phyloP scores from a whole-genome alignment of 2,797 vertebrate genomes.

The Neosilurus mollespiculum region DNA sequence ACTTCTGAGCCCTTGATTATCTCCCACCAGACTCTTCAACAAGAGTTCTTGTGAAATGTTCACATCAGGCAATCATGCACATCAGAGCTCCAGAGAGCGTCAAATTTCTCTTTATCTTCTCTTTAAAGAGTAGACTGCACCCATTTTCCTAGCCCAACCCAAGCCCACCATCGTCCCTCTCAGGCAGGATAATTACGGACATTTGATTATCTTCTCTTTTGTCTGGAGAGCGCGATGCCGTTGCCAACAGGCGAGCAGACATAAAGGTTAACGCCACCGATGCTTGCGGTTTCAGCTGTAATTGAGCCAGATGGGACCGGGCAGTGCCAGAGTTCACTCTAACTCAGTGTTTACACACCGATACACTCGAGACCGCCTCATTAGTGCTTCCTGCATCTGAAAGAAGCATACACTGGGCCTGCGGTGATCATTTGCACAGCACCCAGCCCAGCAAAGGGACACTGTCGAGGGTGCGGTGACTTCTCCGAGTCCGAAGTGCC shows the following conservation, averaged over 20 bases:
- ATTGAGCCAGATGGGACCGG: slow-evolving; percentile 84
- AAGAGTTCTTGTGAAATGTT: slow-evolving; percentile 9
- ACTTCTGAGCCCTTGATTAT: not conserved
- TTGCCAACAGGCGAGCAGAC: slow-evolving; percentile 67
- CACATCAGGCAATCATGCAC: slow-evolving; percentile 22
- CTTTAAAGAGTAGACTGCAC: slow-evolving; percentile 38
- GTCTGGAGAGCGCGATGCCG: slow-evolving; percentile 64
- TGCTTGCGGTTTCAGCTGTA: slow-evolving; percentile 76
- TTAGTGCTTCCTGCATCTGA: slow-evolving; percentile 64
- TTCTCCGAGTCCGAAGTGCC: slow-evolving; percentile 57
- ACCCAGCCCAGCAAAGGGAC: slow-evolving; percentile 28
- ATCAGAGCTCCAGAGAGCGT: not conserved
- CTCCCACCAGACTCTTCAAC: slow-evolving; percentile 1
- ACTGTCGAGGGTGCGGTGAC: slow-evolving; percentile 54
- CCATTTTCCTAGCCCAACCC: slow-evolving; percentile 50
- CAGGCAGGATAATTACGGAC: slow-evolving; percentile 74
- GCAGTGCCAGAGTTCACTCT: slow-evolving; percentile 76
- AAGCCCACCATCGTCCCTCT: slow-evolving; percentile 62
- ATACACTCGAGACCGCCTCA: slow-evolving; percentile 70
- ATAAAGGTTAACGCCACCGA: slow-evolving; percentile 73
- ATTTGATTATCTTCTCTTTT: slow-evolving; percentile 79
- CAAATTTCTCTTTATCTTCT: slow-evolving; percentile 40
- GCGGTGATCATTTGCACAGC: slow-evolving; percentile 32
- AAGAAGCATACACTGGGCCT: slow-evolving; percentile 23
- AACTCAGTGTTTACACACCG: slow-evolving; percentile 73